phyloP scores from a whole-genome alignment of 2,113 vertebrate species.

The Tautogolabrus adspersus region DNA sequence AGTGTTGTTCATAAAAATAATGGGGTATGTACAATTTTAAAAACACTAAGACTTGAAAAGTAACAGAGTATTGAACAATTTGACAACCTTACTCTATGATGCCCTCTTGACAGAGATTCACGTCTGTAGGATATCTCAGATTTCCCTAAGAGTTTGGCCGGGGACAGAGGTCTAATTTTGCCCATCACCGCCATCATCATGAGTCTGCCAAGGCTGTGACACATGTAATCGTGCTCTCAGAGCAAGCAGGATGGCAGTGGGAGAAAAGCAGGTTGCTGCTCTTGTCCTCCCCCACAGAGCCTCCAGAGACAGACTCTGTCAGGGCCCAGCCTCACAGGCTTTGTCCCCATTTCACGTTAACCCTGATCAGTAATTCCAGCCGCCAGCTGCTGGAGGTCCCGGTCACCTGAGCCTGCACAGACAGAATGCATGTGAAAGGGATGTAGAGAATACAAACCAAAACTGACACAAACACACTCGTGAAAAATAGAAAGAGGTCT shows the following conservation, averaged over 20 bases:
- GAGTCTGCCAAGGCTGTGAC: conserved; percentile 44
- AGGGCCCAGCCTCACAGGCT: conserved; percentile 47
- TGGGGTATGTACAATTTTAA: no score
- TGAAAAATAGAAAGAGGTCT: conserved; percentile 7
- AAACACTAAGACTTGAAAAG: no score
- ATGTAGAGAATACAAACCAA: conserved; percentile 31
- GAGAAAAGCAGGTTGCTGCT: conserved; percentile 60
- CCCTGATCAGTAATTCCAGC: conserved; percentile 81
- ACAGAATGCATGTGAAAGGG: conserved; percentile 32
- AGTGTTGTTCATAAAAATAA: no score
- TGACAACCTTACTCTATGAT: background rate
- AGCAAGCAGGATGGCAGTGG: conserved; percentile 68
- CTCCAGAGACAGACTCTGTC: conserved; percentile 65
- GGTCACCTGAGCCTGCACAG: conserved; percentile 67
- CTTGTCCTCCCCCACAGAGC: conserved; percentile 62
- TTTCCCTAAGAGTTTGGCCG: conserved; percentile 19
- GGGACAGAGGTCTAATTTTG: conserved; percentile 51
- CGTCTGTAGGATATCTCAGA: conserved; percentile 20
- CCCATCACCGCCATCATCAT: conserved; percentile 32
- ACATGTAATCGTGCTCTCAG: conserved; percentile 65
- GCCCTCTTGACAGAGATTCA: conserved; percentile 5
- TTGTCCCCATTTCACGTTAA: conserved; percentile 70
- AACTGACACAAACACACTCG: background rate
- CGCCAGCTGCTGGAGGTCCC: conserved; percentile 63
- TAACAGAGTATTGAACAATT: no score